Evolutionary conservation across 1,140 invertebrate species (phyloP).

Genomic region (Oreohelix idahoensis): DNA sequence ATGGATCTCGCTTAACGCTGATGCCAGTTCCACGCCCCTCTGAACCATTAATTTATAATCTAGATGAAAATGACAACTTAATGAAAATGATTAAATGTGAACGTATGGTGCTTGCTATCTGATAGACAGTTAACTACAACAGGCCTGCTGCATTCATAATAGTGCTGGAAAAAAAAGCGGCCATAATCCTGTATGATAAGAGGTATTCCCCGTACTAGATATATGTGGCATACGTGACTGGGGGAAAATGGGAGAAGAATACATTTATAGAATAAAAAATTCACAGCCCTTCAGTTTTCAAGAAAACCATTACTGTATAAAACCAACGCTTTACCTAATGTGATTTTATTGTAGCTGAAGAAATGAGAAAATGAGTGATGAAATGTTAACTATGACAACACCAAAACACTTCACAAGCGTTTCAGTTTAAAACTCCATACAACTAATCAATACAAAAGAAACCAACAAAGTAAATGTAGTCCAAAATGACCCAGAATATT

Average conservation of each 20-base stretch:
- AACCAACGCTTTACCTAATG: slow-evolving; percentile 29
- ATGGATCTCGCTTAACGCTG: no score
- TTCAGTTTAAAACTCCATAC: slow-evolving; percentile 32
- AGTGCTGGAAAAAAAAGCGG: no score
- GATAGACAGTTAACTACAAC: no score
- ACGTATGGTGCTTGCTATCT: no score
- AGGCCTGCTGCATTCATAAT: no score
- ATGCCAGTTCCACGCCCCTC: no score
- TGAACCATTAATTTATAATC: no score
- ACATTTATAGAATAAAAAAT: not conserved
- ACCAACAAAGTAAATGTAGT: slow-evolving; percentile 27
- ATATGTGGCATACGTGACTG: not conserved
- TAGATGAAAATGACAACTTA: no score
- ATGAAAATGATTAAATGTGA: no score
- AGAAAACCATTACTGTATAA: slow-evolving; percentile 36
- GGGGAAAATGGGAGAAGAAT: not conserved
- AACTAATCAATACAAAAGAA: slow-evolving; percentile 36
- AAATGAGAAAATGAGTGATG: slow-evolving; percentile 26
- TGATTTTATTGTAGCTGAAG: slow-evolving; percentile 17
- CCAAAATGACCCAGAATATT: slow-evolving; percentile 37
- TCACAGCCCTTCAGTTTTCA: slow-evolving; percentile 41
- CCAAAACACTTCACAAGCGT: not conserved
- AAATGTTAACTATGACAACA: slow-evolving; percentile 21
- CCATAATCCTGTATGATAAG: no score
- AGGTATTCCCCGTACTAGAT: no score